A percentile compares a stretch with the other conserved stretches of the same genome.
Conservation (phyloP, 2,888 invertebrate genomes). For the Plutella xylostella region DNA sequence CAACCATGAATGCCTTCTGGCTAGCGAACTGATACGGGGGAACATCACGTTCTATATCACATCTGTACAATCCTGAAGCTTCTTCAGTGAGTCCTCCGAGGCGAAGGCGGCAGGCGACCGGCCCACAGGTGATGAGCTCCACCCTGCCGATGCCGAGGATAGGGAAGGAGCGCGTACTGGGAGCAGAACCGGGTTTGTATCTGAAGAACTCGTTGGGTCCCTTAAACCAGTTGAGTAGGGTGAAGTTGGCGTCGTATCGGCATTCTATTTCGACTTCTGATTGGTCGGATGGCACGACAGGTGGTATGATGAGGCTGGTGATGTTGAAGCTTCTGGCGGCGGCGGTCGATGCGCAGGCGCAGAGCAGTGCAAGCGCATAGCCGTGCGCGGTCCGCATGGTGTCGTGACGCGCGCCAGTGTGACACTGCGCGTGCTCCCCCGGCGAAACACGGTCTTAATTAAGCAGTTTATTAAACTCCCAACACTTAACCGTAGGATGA, state of each 20-base stretch:
- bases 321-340: constrained; percentile 41
- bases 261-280: constrained; percentile 50
- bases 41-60: constrained; percentile 49
- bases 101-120: constrained; percentile 40
- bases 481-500: constrained; percentile 50
- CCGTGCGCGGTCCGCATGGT: constrained; percentile 49
- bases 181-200: constrained; percentile 45
- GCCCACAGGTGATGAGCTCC: constrained; percentile 46
- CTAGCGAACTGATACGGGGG: constrained; percentile 49
- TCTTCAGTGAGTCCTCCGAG: constrained; percentile 46
- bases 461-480: constrained; percentile 63
- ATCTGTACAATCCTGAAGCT: constrained; percentile 50
- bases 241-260: constrained; percentile 56
- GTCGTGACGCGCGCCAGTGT: constrained; percentile 42
- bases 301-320: constrained; percentile 44
- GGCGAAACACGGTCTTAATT: constrained; percentile 54
- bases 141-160: constrained; percentile 45
- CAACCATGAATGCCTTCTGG: constrained; percentile 44
- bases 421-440: constrained; percentile 43
- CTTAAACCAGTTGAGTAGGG: constrained; percentile 56
- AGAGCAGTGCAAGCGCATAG: constrained; percentile 28
- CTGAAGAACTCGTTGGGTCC: constrained; percentile 54
- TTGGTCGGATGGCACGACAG: constrained; percentile 35
- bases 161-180: constrained; percentile 47
- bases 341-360: constrained; percentile 23